Evolutionary conservation across 2,888 invertebrate genomes (phyloP), one percentile per base, ranked within the genome.

Genomic region (Dugesia japonica): DNA sequence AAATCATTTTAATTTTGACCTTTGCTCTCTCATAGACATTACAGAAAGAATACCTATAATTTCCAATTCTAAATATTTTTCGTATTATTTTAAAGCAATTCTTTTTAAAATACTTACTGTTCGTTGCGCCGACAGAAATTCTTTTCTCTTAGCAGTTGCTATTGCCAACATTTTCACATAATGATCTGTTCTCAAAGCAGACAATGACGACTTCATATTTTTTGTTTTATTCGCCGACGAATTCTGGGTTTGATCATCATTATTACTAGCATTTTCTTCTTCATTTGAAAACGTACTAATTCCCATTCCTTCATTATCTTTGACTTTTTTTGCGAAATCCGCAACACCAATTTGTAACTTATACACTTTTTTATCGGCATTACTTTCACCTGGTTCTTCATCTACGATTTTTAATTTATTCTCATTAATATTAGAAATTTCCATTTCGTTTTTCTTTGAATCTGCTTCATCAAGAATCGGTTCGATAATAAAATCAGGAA

Each of bases 251-350:
- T n/a, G 28, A 13, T 42, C 74, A 13, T 74, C 74, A 17, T 28
- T 26, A 7, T 72, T 26, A n/a, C 26, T 42, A n/a, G 7, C 28
- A 13, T 71, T 20, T 33, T 74, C 74, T 9, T 72, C 74, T 26
- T n/a, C 71, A 23, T 17, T 23, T 15, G 42, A 23, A 71, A 74
- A 73, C n/a, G 73, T 73, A 31, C 73, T 73, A n/a, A 73, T 73
- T 27, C 73, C 73, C 73, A 73, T 73, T 9, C 73, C 73, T 28
- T 73, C 73, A 31, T 73, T 73, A 26, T 73, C 73, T 28, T 73
- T 73, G 7, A 73, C 73, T 26, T 73, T 73, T 28, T 73, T 73
- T 13, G 73, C 73, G 26, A 73, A 73, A 26, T 73, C 73, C 7
- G 73, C 73, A 26, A 73, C 28, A 7, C 27, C 73, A 13, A 26